Conservation (phyloP, 2,888 invertebrate genomes). For the Lobophora halterata region DNA sequence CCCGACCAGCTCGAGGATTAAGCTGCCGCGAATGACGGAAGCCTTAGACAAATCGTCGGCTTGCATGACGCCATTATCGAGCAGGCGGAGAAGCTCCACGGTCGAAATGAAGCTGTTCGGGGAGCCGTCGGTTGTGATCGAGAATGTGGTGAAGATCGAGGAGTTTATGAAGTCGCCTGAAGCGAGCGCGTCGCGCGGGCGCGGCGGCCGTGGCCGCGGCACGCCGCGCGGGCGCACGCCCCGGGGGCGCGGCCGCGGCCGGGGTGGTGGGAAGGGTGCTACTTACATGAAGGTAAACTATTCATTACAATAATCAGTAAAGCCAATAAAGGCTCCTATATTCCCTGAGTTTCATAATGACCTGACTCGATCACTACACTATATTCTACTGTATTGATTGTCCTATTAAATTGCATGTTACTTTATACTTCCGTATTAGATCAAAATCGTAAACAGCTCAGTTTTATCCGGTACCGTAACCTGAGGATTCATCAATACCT, state of each 20-base stretch:
- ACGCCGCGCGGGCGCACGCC: constrained; percentile 43
- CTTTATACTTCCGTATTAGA: no score
- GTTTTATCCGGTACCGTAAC: no score
- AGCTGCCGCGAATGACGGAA: constrained; percentile 72
- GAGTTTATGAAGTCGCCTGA: constrained; percentile 52
- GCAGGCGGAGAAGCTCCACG: constrained; percentile 51
- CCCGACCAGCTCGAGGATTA: constrained; percentile 70
- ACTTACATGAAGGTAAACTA: constrained; percentile 50
- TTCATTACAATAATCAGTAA: neutral
- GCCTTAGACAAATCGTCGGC: constrained; percentile 67
- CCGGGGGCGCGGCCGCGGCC: constrained; percentile 55
- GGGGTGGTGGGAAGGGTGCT: constrained; percentile 67
- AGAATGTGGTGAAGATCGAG: constrained; percentile 45
- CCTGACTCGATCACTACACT: no score
- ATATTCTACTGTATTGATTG: no score
- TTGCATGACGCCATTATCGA: constrained; percentile 60
- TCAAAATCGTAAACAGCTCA: no score
- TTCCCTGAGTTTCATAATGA: no score
- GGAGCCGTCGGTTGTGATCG: constrained; percentile 45
- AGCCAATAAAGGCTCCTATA: no score
- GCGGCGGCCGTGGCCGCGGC: constrained; percentile 41
- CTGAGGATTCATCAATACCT: neutral
- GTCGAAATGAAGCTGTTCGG: constrained; percentile 46
- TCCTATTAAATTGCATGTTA: no score
- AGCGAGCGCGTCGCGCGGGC: constrained; percentile 40